Percentiles rank a stretch among this genome's conserved stretches.
Conservation (phyloP, 2,113 vertebrate genomes). For the Callipepla squamata region DNA sequence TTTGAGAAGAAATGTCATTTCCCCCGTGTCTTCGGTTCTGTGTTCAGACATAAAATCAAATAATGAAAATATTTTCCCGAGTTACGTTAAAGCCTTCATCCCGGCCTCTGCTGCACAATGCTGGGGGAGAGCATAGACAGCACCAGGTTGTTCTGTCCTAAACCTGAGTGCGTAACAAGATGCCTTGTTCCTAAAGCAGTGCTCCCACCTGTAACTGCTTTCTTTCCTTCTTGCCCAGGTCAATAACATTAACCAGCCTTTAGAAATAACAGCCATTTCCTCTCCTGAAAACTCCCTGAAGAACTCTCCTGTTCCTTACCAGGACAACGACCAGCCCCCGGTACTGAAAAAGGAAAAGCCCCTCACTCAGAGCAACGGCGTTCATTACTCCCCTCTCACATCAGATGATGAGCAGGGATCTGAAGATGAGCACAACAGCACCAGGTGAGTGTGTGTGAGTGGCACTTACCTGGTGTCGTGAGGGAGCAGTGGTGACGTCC, state of each 20-base stretch:
- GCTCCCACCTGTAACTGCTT: slow-evolving; percentile 13
- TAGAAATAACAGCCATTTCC: slow-evolving; percentile 99
- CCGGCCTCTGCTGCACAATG: background rate
- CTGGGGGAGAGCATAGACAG: background rate
- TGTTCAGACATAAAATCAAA: background rate
- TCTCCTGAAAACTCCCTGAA: slow-evolving; percentile 94
- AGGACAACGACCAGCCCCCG: slow-evolving; percentile 93
- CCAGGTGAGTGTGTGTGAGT: slow-evolving; percentile 65
- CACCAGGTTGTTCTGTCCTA: background rate
- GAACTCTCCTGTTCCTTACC: slow-evolving; percentile 85
- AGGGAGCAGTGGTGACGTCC: background rate
- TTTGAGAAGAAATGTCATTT: background rate
- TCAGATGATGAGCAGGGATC: slow-evolving; percentile 83
- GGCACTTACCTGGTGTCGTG: background rate
- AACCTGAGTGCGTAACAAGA: background rate
- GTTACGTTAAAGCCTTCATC: background rate
- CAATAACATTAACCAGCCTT: slow-evolving; percentile 97
- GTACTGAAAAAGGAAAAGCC: slow-evolving; percentile 94
- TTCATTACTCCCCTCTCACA: slow-evolving; percentile 83
- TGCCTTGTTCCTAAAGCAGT: background rate
- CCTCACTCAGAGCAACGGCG: slow-evolving; percentile 78
- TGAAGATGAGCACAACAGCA: slow-evolving; percentile 80
- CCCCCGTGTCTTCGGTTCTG: background rate
- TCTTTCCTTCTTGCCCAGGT: slow-evolving; percentile 80
- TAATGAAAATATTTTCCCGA: background rate